These are phyloP conservation scores for Myotis daubentonii DNA, from an alignment of 2,797 vertebrate species.

Conservation along the genomic window DNA sequence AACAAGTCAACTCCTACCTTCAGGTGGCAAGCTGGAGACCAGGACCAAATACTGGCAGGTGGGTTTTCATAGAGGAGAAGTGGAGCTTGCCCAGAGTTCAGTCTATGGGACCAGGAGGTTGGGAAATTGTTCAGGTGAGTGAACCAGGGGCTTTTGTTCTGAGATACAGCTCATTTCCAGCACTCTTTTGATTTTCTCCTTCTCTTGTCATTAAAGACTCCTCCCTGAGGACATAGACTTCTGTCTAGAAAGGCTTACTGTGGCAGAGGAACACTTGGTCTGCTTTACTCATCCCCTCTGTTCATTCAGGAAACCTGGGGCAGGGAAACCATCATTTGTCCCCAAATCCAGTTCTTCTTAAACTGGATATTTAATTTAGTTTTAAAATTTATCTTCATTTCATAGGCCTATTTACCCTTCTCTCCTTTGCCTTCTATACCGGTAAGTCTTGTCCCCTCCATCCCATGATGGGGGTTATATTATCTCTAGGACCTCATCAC, in stretches of 20 bases:
- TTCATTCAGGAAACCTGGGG: background rate
- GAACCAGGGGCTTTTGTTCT: background rate
- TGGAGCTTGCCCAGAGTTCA: background rate
- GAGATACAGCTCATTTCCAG: background rate
- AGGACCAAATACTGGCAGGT: background rate
- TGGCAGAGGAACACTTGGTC: background rate
- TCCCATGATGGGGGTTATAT: background rate
- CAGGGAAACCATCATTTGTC: background rate
- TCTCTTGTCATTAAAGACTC: background rate
- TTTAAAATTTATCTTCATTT: background rate
- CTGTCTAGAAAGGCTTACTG: background rate
- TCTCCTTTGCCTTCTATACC: background rate
- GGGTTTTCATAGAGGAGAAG: background rate
- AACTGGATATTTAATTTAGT: background rate
- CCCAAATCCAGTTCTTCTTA: background rate
- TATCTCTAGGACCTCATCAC: background rate
- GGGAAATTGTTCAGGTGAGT: background rate
- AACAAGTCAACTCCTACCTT: background rate
- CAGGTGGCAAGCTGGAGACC: background rate
- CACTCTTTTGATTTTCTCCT: background rate
- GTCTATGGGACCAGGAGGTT: background rate
- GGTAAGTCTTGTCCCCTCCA: background rate
- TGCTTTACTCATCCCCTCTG: background rate
- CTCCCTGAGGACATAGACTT: background rate
- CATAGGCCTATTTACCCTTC: background rate